These are phyloP conservation scores for Sapayoa aenigma DNA, from an alignment of 2,113 vertebrate genomes.

Conservation along the genomic window DNA sequence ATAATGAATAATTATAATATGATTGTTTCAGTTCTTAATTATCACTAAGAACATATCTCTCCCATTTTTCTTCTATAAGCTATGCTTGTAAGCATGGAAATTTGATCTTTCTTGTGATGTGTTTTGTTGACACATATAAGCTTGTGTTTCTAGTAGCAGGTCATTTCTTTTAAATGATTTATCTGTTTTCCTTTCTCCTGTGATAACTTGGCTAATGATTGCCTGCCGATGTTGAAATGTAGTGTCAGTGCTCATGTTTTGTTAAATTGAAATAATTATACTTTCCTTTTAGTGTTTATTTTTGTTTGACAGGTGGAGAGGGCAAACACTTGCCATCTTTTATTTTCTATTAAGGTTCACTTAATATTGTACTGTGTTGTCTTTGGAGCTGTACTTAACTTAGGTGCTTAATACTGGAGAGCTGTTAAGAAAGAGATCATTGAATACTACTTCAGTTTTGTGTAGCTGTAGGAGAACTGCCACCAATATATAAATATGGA, in stretches of 20 bases:
- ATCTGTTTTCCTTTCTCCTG: background rate
- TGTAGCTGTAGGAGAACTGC: background rate
- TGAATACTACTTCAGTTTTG: background rate
- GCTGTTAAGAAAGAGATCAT: background rate
- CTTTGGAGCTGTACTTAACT: background rate
- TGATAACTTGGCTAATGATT: background rate
- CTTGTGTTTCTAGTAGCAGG: background rate
- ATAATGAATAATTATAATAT: background rate
- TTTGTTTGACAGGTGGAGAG: background rate
- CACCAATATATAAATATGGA: background rate
- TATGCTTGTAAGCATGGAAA: background rate
- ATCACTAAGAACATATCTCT: background rate
- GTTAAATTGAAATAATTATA: background rate
- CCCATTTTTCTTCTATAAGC: background rate
- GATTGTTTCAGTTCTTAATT: slow-evolving; percentile 8
- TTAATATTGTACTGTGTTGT: background rate
- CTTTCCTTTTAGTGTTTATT: background rate
- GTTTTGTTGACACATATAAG: background rate
- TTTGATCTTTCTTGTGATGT: background rate
- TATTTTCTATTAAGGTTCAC: background rate
- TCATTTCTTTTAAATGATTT: background rate
- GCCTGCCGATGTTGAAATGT: background rate
- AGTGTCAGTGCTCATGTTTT: background rate
- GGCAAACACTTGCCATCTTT: background rate
- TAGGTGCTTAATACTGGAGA: background rate